phyloP scores from a whole-genome alignment of 2,797 vertebrate genomes.

The Austrolebias charrua region DNA sequence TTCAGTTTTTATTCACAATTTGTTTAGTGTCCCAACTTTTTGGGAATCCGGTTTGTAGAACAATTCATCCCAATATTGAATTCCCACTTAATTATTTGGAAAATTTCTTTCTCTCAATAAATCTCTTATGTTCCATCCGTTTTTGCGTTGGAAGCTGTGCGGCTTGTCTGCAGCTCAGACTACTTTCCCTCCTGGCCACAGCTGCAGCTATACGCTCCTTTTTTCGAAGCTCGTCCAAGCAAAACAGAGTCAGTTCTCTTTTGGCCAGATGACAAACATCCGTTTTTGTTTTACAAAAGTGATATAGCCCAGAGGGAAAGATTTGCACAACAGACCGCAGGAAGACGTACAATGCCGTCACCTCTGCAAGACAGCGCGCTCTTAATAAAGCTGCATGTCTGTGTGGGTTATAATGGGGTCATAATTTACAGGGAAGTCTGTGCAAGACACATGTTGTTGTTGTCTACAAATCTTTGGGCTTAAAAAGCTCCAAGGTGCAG shows the following conservation, averaged over 20 bases:
- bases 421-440: slow-evolving; percentile 48
- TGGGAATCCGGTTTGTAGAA: too few relatives aligned
- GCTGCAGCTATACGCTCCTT: slow-evolving; percentile 50
- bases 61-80: slow-evolving; percentile 62
- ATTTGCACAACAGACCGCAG: slow-evolving; percentile 53
- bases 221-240: slow-evolving; percentile 51
- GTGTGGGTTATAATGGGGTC: slow-evolving; percentile 34
- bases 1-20: too few relatives aligned
- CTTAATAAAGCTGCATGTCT: slow-evolving; percentile 43
- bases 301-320: slow-evolving; percentile 61
- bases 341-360: slow-evolving; percentile 63
- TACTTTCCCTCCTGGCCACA: slow-evolving; percentile 46
- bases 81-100: slow-evolving; percentile 65
- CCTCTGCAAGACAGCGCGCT: slow-evolving; percentile 49
- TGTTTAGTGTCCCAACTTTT: too few relatives aligned
- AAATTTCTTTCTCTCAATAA: slow-evolving; percentile 55
- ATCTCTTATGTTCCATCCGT: slow-evolving; percentile 58
- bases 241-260: slow-evolving; percentile 46
- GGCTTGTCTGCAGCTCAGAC: slow-evolving; percentile 53
- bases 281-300: slow-evolving; percentile 62
- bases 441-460: slow-evolving; percentile 31
- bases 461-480: slow-evolving; percentile 56
- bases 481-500: slow-evolving; percentile 50
- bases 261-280: slow-evolving; percentile 65
- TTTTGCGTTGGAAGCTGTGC: slow-evolving; percentile 56